Conservation (phyloP, 2,113 vertebrate genomes). For the Cettia cetti region DNA sequence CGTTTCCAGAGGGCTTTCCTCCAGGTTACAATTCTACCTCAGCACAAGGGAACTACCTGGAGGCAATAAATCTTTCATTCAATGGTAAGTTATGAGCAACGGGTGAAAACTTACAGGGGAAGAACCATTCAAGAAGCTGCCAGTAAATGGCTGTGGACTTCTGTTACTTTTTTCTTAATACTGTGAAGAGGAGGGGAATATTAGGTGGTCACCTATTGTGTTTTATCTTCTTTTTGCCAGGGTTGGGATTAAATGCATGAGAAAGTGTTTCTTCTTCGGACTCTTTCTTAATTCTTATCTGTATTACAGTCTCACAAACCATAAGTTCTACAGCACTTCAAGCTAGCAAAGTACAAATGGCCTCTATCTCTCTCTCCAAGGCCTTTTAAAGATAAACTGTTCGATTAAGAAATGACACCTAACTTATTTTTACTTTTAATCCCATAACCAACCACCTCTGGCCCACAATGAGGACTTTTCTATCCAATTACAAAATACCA, state of each 20-base stretch:
- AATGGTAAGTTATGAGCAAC: constrained; percentile 81
- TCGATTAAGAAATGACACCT: not conserved
- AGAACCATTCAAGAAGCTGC: not conserved
- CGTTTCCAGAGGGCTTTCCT: constrained; percentile 86
- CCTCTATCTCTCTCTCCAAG: not conserved
- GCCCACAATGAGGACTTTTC: not conserved
- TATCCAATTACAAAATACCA: not conserved
- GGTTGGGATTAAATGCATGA: not conserved
- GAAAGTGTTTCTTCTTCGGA: not conserved
- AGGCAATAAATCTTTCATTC: constrained; percentile 98
- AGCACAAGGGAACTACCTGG: constrained; percentile 95
- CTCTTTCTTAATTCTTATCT: not conserved
- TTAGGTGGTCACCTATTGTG: not conserved
- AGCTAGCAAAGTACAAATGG: not conserved
- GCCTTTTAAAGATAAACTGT: not conserved
- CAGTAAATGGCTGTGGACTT: not conserved
- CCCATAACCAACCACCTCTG: not conserved
- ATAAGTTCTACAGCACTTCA: not conserved
- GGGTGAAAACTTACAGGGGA: not conserved
- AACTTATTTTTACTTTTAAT: not conserved
- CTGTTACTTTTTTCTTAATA: not conserved
- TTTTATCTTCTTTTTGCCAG: not conserved
- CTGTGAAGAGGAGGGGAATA: not conserved
- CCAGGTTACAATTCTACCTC: constrained; percentile 92
- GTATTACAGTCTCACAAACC: not conserved